These are phyloP conservation scores for Drosophila acutilabella DNA, from an alignment of 2,888 invertebrate species.

Conservation along the genomic window DNA sequence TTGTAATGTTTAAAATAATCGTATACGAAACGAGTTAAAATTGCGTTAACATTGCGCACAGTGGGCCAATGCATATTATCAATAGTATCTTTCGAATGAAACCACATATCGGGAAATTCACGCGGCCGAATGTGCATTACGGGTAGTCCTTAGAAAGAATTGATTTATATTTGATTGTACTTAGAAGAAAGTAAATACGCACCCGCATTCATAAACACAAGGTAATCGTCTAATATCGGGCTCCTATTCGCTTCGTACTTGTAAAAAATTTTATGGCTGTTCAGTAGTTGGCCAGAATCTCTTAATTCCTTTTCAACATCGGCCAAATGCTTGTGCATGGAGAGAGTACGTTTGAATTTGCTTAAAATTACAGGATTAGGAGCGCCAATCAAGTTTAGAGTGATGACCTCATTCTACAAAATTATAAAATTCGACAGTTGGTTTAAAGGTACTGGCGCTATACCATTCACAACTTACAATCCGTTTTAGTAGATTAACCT, in stretches of 20 bases:
- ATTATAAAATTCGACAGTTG: constrained; percentile 83
- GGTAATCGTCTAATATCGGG: constrained; percentile 95
- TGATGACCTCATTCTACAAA: constrained; percentile 89
- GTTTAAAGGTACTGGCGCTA: constrained; percentile 86
- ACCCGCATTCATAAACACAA: constrained; percentile 88
- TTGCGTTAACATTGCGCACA: constrained; percentile 48
- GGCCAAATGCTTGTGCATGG: constrained; percentile 90
- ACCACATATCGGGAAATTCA: constrained; percentile 97
- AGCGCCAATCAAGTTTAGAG: constrained; percentile 95
- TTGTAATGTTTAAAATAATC: constrained; percentile 19
- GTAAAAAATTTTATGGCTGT: constrained; percentile 88
- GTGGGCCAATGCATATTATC: constrained; percentile 56
- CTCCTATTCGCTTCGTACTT: constrained; percentile 87
- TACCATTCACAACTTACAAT: constrained; percentile 88
- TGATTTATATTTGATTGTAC: constrained; percentile 29
- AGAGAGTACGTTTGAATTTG: constrained; percentile 91
- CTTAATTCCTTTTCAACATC: constrained; percentile 88
- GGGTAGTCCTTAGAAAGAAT: constrained; percentile 81
- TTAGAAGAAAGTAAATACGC: not conserved
- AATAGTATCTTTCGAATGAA: constrained; percentile 91
- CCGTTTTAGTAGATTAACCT: constrained; percentile 85
- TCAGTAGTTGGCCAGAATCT: constrained; percentile 86
- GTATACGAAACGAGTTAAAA: constrained; percentile 46
- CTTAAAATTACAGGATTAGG: constrained; percentile 93
- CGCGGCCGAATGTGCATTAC: constrained; percentile 94